These are phyloP conservation scores for Drosophila atroscutellata DNA, from an alignment of 2,888 invertebrate genomes.

Conservation along the genomic window DNA sequence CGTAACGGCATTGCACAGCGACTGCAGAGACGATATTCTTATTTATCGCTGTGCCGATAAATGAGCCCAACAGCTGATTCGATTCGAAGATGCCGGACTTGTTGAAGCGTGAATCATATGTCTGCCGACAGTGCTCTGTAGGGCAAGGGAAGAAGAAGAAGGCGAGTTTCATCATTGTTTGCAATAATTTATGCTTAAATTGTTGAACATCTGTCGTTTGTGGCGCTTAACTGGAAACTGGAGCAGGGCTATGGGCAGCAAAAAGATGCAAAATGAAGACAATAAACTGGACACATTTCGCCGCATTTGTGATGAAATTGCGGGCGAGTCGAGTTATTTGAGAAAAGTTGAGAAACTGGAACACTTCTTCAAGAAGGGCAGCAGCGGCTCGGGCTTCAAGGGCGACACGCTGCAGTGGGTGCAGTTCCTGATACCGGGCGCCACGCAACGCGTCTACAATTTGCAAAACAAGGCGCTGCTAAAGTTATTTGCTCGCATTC, in stretches of 20 bases:
- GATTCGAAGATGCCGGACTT: slow-evolving; percentile 94
- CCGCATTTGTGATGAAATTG: slow-evolving; percentile 91
- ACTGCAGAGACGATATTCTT: slow-evolving; percentile 85
- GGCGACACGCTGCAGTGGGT: slow-evolving; percentile 93
- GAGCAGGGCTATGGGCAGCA: slow-evolving; percentile 45
- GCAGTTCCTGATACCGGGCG: slow-evolving; percentile 92
- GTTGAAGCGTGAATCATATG: slow-evolving; percentile 91
- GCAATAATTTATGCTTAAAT: slow-evolving; percentile 45
- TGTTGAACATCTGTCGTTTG: slow-evolving; percentile 15
- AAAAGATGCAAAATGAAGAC: slow-evolving; percentile 86
- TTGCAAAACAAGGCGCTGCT: slow-evolving; percentile 95
- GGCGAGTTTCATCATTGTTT: background rate
- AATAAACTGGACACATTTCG: slow-evolving; percentile 91
- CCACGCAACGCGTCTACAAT: slow-evolving; percentile 94
- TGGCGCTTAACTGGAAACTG: slow-evolving; percentile 17
- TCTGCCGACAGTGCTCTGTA: slow-evolving; percentile 90
- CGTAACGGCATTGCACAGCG: slow-evolving; percentile 90
- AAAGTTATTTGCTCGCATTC: slow-evolving; percentile 94
- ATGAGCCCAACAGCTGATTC: slow-evolving; percentile 91
- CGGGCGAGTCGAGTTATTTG: slow-evolving; percentile 91
- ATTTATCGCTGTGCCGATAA: slow-evolving; percentile 86
- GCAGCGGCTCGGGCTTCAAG: slow-evolving; percentile 88
- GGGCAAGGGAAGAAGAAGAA: background rate
- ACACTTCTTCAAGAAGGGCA: slow-evolving; percentile 88
- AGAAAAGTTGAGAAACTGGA: slow-evolving; percentile 92